Evolutionary conservation across 2,113 vertebrate species (phyloP), one percentile per base, ranked within the genome.

Genomic region (Anhinga rufa): DNA sequence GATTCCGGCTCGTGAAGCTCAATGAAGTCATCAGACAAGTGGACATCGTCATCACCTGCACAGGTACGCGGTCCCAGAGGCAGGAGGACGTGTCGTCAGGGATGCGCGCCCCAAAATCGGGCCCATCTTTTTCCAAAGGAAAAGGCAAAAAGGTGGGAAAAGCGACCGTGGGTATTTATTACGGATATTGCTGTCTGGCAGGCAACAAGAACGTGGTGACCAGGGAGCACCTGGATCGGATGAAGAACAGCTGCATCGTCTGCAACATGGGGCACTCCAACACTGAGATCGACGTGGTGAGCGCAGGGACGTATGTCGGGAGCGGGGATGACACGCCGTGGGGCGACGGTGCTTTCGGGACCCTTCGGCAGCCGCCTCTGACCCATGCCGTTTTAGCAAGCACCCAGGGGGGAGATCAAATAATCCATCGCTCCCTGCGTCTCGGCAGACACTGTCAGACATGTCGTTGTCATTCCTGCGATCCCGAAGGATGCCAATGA

Each of bases 231-330:
- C 98, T 99, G 65, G 99, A 99, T 92, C 98, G 99, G 44, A 99
- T 99, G 99, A 99, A 99, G 98, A 99, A 99, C 82, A 98, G 99
- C 94, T 99, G 99, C 96, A 99, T 99, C 1, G 99, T 99, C 54
- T 99, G 99, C 97, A 99, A 99, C 98, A 99, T 99, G 99, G 99
- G 99, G 3, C 99, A 99, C 98, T 99, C 99, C 96, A 99, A 99
- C 98, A 99, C 99, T 0, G 99, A 99, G 98, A 99, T 99, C 18
- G 99, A 99, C 4, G 99, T 99, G 99, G 99, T 99, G 97, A 98
- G 98, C n/a, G 8, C 14, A 0, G 61, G 70, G 32, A 9, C 1
- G 11, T 2, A 20, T 3, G 3, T 4, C 2, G 14, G 89, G 74
- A 2, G 21, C 2, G 12, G 26, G 66, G 32, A 7, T 1, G 4